Evolutionary conservation across 2,888 invertebrate genomes (phyloP).

Genomic region (Erannis defoliaria): DNA sequence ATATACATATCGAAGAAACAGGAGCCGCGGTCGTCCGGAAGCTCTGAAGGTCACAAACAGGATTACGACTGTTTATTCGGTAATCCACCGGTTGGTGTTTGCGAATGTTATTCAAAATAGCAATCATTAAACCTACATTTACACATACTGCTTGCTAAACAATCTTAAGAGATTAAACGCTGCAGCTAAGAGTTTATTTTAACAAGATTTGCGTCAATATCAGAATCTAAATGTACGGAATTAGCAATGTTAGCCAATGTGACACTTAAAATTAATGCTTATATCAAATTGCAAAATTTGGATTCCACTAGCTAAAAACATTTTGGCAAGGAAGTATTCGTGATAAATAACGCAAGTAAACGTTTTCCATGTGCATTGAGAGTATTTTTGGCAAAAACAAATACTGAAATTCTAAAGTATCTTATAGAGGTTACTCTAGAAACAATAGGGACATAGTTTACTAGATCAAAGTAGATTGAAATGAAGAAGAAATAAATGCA

Average conservation of each 20-base stretch:
- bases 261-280: constrained; percentile 36
- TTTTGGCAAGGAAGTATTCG: constrained; percentile 54
- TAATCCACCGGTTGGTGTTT: not conserved
- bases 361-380: constrained; percentile 40
- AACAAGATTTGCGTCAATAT: constrained; percentile 10
- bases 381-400: constrained; percentile 61
- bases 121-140: constrained; percentile 18
- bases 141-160: constrained; percentile 15
- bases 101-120: constrained; percentile 26
- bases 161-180: constrained; percentile 13
- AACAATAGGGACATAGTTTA: not conserved
- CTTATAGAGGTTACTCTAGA: constrained; percentile 40
- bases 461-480: not conserved
- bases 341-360: constrained; percentile 52
- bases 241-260: constrained; percentile 14
- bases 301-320: constrained; percentile 8
- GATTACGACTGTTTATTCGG: constrained; percentile 33
- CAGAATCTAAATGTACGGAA: constrained; percentile 1
- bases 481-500: no score
- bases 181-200: constrained; percentile 8
- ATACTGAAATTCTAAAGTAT: constrained; percentile 36
- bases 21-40: constrained; percentile 49
- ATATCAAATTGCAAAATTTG: constrained; percentile 11
- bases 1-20: constrained; percentile 49
- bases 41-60: constrained; percentile 49